A percentile compares a stretch with the other conserved stretches of the same genome.
Conservation (phyloP, 2,113 vertebrate genomes). For the Nyctereutes procyonoides region DNA sequence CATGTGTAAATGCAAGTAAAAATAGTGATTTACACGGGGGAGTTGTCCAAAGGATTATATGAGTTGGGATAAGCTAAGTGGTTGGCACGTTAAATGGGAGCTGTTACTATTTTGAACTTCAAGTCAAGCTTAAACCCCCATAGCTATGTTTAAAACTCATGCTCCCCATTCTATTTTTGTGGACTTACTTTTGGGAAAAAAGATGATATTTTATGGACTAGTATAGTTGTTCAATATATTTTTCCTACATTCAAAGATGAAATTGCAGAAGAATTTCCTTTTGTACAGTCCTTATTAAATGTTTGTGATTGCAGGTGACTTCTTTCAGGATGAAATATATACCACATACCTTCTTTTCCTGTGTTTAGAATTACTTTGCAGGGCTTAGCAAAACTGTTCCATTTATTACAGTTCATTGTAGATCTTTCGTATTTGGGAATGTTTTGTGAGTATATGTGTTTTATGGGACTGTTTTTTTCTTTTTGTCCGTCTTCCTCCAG, state of each 20-base stretch:
- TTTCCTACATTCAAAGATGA: not conserved
- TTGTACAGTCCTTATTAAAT: not conserved
- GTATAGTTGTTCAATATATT: not conserved
- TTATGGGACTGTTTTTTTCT: not conserved
- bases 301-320: not conserved
- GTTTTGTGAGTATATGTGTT: not conserved
- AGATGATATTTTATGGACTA: not conserved
- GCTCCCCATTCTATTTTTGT: not conserved
- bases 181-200: conserved; percentile 1
- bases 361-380: not conserved
- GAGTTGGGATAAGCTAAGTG: not conserved
- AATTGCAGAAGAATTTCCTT: not conserved
- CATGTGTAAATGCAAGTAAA: not conserved
- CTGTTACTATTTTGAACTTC: not conserved
- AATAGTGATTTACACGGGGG: not conserved
- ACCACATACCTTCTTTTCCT: not conserved
- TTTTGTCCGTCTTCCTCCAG: not conserved
- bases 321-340: not conserved
- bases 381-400: not conserved
- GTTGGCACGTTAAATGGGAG: not conserved
- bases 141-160: not conserved
- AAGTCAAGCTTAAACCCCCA: not conserved
- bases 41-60: not conserved
- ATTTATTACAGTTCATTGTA: not conserved
- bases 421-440: not conserved